phyloP scores from a whole-genome alignment of 2,113 vertebrate genomes.

The Myrmophylax atrothorax region DNA sequence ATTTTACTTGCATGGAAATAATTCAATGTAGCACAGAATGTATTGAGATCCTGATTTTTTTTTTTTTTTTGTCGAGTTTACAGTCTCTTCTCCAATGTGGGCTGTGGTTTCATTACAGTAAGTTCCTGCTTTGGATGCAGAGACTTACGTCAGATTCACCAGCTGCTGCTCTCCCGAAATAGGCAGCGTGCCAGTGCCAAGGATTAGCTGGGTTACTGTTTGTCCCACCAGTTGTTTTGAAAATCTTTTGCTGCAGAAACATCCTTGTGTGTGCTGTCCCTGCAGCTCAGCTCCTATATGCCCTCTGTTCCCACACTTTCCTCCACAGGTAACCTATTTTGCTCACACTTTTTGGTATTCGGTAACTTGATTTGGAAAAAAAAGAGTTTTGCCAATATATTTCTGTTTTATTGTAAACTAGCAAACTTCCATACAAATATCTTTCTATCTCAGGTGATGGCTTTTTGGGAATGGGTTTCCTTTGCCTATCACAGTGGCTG shows the following conservation, averaged over 20 bases:
- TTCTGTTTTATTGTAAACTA: background rate
- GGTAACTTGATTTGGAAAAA: background rate
- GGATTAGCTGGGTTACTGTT: constrained; percentile 62
- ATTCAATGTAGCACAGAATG: background rate
- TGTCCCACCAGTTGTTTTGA: constrained; percentile 59
- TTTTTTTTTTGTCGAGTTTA: constrained; percentile 13
- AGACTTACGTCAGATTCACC: constrained; percentile 57
- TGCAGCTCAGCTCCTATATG: background rate
- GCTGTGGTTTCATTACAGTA: constrained; percentile 44
- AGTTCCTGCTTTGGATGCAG: constrained; percentile 60
- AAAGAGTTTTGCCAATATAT: background rate
- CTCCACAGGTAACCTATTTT: background rate
- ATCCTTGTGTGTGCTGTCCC: background rate
- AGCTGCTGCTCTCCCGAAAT: constrained; percentile 59
- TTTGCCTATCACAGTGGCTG: background rate
- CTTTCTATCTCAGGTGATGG: background rate
- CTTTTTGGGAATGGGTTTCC: background rate
- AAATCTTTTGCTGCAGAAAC: constrained; percentile 46
- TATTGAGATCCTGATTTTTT: background rate
- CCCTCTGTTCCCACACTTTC: background rate
- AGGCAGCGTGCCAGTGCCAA: constrained; percentile 51
- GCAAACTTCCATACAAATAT: background rate
- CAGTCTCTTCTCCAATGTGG: constrained; percentile 44
- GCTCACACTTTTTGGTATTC: background rate
- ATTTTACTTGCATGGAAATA: constrained; percentile 11